phyloP scores from a whole-genome alignment of 2,113 vertebrate genomes.

The human (Homo sapiens) region GRCh38 chr4:88021001-88021500 shows the following conservation, averaged over 20 bases:
- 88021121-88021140: background rate
- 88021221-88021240: background rate
- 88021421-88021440: background rate
- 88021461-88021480: background rate
- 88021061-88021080: conserved; percentile 33
- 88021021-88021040: background rate
- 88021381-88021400: background rate
- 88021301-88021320: background rate
- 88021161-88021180: background rate
- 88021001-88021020: background rate
- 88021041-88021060: background rate
- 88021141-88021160: background rate
- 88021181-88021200: background rate
- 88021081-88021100: conserved; percentile 20
- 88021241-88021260: background rate
- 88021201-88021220: background rate
- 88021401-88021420: background rate
- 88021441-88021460: background rate
- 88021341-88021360: background rate
- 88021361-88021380: background rate
- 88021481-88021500: background rate
- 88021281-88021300: background rate
- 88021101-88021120: background rate
- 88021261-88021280: background rate
- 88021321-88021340: background rate